Base-by-base conservation (phyloP, 2,888 invertebrate species). In the Orgyia antiqua region DNA sequence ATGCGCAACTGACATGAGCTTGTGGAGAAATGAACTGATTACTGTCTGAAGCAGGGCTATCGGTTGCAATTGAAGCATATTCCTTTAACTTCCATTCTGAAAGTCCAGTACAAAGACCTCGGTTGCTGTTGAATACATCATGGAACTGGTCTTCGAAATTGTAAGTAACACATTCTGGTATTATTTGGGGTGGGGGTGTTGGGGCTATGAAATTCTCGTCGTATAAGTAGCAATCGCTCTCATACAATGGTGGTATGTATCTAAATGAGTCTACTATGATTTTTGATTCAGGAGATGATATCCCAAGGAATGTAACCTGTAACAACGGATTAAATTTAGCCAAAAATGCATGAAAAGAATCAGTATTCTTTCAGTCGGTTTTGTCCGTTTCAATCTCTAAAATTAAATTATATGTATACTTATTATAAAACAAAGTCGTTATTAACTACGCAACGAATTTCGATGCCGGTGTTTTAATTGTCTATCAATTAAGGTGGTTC, bases 231-330 rank as follows among this genome's bases (percentile, higher is more conserved):
- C 66, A 60, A 18, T 42, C 38, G 1, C 45, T 30, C 7, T 56
- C 57, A 20, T 44, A 35, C 9, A 6, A 18, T 3, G 54, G 56
- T 2, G 55, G 46, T n/a, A 52, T 49, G 24, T 66, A 64, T 27
- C 62, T 36, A 30, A 68, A 56, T 4, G 69, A 68, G 26, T 63
- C 62, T 1, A 68, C 29, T 7, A 59, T 29, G 3, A 64, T 41
- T 25, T 36, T 39, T 9, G 67, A 57, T 3, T 27, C 41, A 2
- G 43, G 28, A 12, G 47, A 32, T 12, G 49, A 49, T 3, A 45
- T 30, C 20, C 62, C 63, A 4, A 54, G 39, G 10, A 66, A 44
- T 21, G 51, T 47, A 28, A 66, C 36, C 66, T 66, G 54, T 24
- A 55, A 53, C 15, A 15, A n/a, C n/a, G n/a, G n/a, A n/a, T n/a